Evolutionary conservation across 1,140 invertebrate genomes (phyloP).

Genomic region (Tetramorium simillimum): DNA sequence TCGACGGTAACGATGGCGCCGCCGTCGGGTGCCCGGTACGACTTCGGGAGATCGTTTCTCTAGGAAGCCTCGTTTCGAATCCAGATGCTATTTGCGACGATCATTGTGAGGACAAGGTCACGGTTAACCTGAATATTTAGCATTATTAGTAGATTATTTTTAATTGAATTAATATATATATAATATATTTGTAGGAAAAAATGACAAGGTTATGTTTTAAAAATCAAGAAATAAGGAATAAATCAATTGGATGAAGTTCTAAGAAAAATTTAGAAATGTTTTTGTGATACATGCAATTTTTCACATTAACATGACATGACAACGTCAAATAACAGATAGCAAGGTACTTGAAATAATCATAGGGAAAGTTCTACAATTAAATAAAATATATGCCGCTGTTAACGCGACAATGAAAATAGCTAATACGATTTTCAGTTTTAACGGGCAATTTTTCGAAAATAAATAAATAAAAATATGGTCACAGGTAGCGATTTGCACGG

Average conservation of each 20-base stretch:
- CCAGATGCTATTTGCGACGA: neutral
- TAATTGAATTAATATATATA: neutral
- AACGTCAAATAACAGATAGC: neutral
- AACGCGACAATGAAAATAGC: neutral
- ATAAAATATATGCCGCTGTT: neutral
- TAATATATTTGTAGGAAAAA: neutral
- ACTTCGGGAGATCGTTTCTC: neutral
- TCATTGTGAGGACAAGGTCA: neutral
- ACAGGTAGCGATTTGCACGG: neutral
- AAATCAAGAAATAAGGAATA: neutral
- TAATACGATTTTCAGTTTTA: neutral
- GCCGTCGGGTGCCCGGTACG: neutral
- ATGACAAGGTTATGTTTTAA: neutral
- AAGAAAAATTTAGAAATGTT: neutral
- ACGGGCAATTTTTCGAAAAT: neutral
- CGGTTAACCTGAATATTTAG: neutral
- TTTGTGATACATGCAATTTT: neutral
- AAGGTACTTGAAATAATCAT: neutral
- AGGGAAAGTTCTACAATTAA: neutral
- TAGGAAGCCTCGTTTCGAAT: neutral
- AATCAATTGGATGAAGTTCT: neutral
- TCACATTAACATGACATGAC: neutral
- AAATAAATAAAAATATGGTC: neutral
- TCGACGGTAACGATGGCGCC: neutral
- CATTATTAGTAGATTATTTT: neutral